A percentile compares a stretch with the other conserved stretches of the same genome.
Evolutionary conservation across 2,888 invertebrate genomes (phyloP).

Genomic region (Drosophila siamana): DNA sequence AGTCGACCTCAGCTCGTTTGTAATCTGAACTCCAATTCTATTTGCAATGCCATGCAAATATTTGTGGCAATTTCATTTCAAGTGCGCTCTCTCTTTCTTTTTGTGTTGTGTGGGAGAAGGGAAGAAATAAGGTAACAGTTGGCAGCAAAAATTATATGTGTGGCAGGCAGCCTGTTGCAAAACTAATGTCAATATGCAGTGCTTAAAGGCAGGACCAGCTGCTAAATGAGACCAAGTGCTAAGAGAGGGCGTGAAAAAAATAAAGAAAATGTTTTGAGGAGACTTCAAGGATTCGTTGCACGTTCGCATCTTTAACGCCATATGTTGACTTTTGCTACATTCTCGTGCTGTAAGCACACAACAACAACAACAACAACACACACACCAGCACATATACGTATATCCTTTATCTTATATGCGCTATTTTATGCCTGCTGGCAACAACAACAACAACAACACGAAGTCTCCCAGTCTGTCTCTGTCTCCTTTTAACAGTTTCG

Average conservation of each 20-base stretch:
- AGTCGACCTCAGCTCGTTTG: slow-evolving; percentile 15
- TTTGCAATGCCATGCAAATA: slow-evolving; percentile 40
- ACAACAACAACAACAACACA: slow-evolving; percentile 12
- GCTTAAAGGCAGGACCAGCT: slow-evolving; percentile 42
- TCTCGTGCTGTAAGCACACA: slow-evolving; percentile 58
- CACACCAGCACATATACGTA: slow-evolving; percentile 28
- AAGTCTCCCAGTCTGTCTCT: too few relatives aligned
- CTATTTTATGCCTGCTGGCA: slow-evolving; percentile 75
- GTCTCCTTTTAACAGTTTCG: slow-evolving; percentile 18
- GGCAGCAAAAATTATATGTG: slow-evolving; percentile 37
- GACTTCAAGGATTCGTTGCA: slow-evolving; percentile 82
- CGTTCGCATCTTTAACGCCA: slow-evolving; percentile 85
- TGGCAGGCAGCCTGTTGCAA: slow-evolving; percentile 38
- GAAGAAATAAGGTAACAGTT: slow-evolving; percentile 39
- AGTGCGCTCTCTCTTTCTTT: slow-evolving; percentile 3
- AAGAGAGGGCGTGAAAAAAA: slow-evolving; percentile 37
- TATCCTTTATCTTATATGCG: slow-evolving; percentile 78
- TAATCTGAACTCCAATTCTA: slow-evolving; percentile 20
- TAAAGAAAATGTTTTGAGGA: slow-evolving; percentile 17
- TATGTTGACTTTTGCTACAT: slow-evolving; percentile 84
- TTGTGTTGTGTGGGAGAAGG: not conserved
- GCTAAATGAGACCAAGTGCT: slow-evolving; percentile 48
- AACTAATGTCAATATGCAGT: slow-evolving; percentile 53
- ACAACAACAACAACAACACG: slow-evolving; percentile 48
- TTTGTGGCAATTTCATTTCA: slow-evolving; percentile 38